Percentiles rank a stretch among this genome's conserved stretches.
These are phyloP conservation scores for Triplophysa siluroides DNA, from an alignment of 2,113 vertebrate species.

Conservation along the genomic window DNA sequence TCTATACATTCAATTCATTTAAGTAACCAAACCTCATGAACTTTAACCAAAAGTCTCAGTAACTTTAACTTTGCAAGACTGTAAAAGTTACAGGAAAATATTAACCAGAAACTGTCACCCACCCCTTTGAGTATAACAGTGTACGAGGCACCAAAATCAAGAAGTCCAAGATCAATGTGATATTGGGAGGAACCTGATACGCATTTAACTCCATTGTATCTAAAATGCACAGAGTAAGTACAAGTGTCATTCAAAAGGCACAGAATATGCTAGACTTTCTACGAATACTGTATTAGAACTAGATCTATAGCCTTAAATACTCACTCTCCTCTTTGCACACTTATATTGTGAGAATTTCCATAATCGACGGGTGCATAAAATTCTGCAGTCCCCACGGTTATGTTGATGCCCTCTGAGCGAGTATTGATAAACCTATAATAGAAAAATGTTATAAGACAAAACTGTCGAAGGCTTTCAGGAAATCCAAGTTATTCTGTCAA, in stretches of 20 bases:
- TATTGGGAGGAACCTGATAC: slow-evolving; percentile 55
- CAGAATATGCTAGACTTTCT: not conserved
- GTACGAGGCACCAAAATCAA: slow-evolving; percentile 88
- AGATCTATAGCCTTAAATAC: slow-evolving; percentile 55
- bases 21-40: not conserved
- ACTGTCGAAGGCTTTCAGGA: not conserved
- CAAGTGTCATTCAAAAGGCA: not conserved
- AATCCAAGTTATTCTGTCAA: not conserved
- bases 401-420: slow-evolving; percentile 66
- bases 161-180: slow-evolving; percentile 79
- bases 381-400: slow-evolving; percentile 65
- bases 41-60: not conserved
- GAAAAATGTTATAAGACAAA: not conserved
- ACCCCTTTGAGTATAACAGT: slow-evolving; percentile 81
- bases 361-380: slow-evolving; percentile 65
- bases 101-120: slow-evolving; percentile 52
- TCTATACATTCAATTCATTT: no score
- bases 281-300: not conserved
- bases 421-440: slow-evolving; percentile 86
- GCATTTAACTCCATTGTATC: slow-evolving; percentile 72
- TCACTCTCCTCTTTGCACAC: slow-evolving; percentile 79
- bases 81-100: not conserved
- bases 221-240: slow-evolving; percentile 36
- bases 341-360: slow-evolving; percentile 69
- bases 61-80: not conserved